Base-by-base conservation (phyloP, 2,113 vertebrate species). In the Rhea pennata region DNA sequence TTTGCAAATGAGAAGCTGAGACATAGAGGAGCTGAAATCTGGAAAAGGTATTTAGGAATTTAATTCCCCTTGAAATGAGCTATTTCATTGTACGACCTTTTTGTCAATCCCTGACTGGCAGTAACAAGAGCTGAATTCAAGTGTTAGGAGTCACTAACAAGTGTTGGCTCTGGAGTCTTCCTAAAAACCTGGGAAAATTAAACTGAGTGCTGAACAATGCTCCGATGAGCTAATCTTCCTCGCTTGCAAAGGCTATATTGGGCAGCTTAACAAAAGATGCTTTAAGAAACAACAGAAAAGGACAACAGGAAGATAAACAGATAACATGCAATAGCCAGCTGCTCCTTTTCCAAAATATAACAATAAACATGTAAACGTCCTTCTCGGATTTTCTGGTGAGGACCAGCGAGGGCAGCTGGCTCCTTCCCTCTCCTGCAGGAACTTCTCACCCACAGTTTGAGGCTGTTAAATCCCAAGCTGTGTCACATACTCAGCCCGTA, bases 381-480 rank as follows among this genome's bases (percentile, higher is more conserved):
- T 42, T 50, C 40, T 67, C 44, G 24, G 42, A 27, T 71, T 88
- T 75, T 84, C 27, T 39, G 51, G 58, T 17, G 33, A 66, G 51
- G 19, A 39, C 26, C 3, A 2, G 33, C 58, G 72, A 66, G 64
- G 36, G 66, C 29, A 66, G n/a, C 75, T 61, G 70, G 39, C 29
- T 72, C 6, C 40, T 7, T 42, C 9, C 46, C 56, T 20, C 29
- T 61, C 29, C 5, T 2, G 33, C 5, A 3, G 69, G 50, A 71
- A 80, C 64, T 66, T 21, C 39, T 80, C 50, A 11, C 54, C 73
- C 5, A 0, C 33, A 84, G 62, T 39, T 54, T 44, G 44, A 65
- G 50, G 27, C 23, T 70, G 48, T 11, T 48, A 33, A 78, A 27
- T 20, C 23, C 12, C 0, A 0, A 4, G 23, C 59, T n/a, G 59